Conservation (phyloP, 2,888 invertebrate genomes). For the Stenodema calcarata region DNA sequence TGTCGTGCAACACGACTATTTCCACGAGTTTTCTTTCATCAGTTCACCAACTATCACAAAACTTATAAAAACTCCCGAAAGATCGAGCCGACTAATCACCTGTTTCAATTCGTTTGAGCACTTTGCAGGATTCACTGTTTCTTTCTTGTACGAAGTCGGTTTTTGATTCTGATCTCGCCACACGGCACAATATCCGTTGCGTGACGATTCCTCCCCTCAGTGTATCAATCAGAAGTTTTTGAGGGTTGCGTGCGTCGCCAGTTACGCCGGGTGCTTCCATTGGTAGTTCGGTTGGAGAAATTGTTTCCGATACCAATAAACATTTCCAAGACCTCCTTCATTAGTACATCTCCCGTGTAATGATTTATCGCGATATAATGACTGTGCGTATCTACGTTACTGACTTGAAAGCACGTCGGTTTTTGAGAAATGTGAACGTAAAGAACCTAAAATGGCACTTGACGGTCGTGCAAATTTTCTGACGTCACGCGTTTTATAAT, state of each 20-base stretch:
- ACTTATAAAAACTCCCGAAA: too few species aligned
- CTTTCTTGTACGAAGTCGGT: not conserved
- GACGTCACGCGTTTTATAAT: too few species aligned
- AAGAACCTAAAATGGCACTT: too few species aligned
- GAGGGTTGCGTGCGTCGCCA: not conserved
- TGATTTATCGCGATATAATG: too few species aligned
- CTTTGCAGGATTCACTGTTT: not conserved
- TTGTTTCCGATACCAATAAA: not conserved
- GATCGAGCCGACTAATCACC: not conserved
- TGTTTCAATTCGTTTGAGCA: not conserved
- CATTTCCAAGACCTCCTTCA: not conserved
- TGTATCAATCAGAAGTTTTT: not conserved
- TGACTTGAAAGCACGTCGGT: too few species aligned
- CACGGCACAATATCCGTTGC: not conserved
- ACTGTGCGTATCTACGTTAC: too few species aligned
- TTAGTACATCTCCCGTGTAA: not conserved
- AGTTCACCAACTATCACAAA: too few species aligned
- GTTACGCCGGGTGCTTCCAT: not conserved
- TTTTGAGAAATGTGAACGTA: too few species aligned
- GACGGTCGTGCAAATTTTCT: too few species aligned
- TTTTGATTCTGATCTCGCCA: not conserved
- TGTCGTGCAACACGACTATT: too few species aligned
- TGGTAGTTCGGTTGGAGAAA: not conserved
- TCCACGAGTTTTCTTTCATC: too few species aligned
- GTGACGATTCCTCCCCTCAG: not conserved